Base-by-base conservation (phyloP, 2,797 vertebrate genomes). In the Hemibagrus guttatus region DNA sequence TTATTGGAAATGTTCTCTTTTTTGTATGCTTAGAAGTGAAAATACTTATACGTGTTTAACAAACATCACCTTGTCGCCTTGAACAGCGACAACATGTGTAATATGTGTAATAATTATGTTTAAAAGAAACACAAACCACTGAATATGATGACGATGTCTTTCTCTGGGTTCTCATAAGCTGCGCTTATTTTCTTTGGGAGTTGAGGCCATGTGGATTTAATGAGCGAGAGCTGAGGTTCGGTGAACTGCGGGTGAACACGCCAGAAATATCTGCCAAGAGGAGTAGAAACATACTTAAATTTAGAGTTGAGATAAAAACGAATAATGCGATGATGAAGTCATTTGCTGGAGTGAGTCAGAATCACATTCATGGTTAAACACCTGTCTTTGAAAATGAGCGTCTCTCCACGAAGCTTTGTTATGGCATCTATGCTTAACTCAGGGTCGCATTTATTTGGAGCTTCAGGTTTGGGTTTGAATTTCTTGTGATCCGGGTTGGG, bases 351-450 rank as follows among this genome's bases (percentile, higher is more conserved):
- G 52, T 21, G 39, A 35, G 52, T 21, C 16, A 8, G 31, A 72
- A 72, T 12, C 12, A 19, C 28, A 35, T 14, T 42, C 2, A 7
- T 49, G 2, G 1, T 28, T 63, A 19, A 23, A 26, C 31, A 98
- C 98, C 97, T 97, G 95, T 99, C 98, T 93, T 99, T 99, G 91
- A 99, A 99, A 91, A 99, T 90, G 75, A 98, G 91, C 68, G 95
- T 98, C 94, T 99, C 97, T 88, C 98, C 98, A 90, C 98, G 95
- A 87, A 99, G 96, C 89, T 97, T 97, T 71, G 97, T 98, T 75
- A 97, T 93, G 14, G 98, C 98, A 90, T 99, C 98, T 75, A 99
- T 95, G 52, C 93, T 94, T 84, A 99, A 91, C 88, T 93, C 88
- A 4, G 93, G 95, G 87, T 98, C 97, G 93, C 98, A 99, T 91